Evolutionary conservation across 2,797 vertebrate genomes (phyloP).

Genomic region (Sebastes itinus): DNA sequence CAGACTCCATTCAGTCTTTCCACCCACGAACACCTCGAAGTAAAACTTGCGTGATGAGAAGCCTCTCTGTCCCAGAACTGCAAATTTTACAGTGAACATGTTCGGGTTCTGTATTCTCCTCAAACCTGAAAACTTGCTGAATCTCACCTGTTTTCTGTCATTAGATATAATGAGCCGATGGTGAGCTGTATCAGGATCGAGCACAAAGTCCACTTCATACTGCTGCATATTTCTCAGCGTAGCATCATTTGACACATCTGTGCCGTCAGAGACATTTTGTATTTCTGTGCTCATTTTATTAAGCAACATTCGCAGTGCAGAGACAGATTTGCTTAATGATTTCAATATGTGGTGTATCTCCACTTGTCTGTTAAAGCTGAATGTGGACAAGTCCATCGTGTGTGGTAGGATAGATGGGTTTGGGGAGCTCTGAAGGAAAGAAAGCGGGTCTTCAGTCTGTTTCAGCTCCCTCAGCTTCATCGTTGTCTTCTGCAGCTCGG

Average conservation of each 20-base stretch:
- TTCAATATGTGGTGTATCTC: not conserved
- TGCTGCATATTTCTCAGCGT: constrained; percentile 26
- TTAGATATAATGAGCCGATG: constrained; percentile 37
- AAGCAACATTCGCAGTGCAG: constrained; percentile 17
- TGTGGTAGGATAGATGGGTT: not conserved
- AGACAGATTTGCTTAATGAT: not conserved
- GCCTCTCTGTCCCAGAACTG: constrained; percentile 51
- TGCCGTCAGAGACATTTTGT: not conserved
- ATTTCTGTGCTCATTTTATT: constrained; percentile 29
- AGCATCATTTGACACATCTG: not conserved
- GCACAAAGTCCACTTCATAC: constrained; percentile 23
- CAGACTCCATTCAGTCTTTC: constrained; percentile 62
- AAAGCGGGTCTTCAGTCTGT: constrained; percentile 28
- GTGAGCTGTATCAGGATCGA: constrained; percentile 53
- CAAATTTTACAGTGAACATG: constrained; percentile 7
- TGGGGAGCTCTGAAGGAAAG: constrained; percentile 39
- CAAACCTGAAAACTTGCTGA: no score
- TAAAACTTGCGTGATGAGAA: constrained; percentile 44
- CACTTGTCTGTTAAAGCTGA: not conserved
- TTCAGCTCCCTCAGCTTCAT: constrained; percentile 36
- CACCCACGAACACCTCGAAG: constrained; percentile 60
- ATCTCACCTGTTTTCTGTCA: constrained; percentile 47
- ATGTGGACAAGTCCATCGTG: constrained; percentile 13
- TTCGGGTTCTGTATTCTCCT: not conserved
- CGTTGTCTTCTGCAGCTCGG: not conserved